Base-by-base conservation (phyloP, 1,140 invertebrate genomes). In the honey bee (Apis mellifera) region DNA sequence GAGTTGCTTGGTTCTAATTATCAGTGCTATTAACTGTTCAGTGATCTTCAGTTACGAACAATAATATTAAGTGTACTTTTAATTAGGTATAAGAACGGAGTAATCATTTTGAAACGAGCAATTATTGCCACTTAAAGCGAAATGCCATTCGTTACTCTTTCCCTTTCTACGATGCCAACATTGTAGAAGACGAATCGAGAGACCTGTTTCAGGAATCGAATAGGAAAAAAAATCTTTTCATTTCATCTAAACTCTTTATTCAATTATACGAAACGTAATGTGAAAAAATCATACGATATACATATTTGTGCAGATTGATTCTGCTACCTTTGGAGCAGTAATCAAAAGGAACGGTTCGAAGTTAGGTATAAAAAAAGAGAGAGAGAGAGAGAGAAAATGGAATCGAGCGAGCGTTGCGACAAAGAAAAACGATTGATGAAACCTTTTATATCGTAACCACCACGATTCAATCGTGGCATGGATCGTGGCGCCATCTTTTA, bases 271-370 rank as follows among this genome's bases (percentile, higher is more conserved):
- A 80, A 79, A 83, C 23, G 8, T 26, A 54, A 73, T 15, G 55
- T 68, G 69, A 66, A 79, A 80, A 78, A 83, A 57, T 48, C 21
- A 15, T 78, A n/a, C 32, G 60, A 54, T 55, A 83, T 64, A 73
- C 26, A 72, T 42, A 42, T 80, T 83, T 83, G 76, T 83, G 82
- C 76, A 73, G 17, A 19, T 19, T 32, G 68, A n/a, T 50, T 13
- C 42, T 65, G 15, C 19, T 54, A 5, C 17, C 21, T n/a, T 42
- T 12, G 19, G 21, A 77, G 9, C 21, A 54, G 11, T 52, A 19
- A 48, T 1, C 0, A 23, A 26, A 65, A 19, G 11, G 23, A 54
- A 62, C 57, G 55, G 13, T 68, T 42, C 26, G 9, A 17, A 50
- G 9, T 52, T 19, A 17, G 0, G 1, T 9, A 9, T 19, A 11